Base-by-base conservation (phyloP, 2,113 vertebrate species). In the Turnix velox region DNA sequence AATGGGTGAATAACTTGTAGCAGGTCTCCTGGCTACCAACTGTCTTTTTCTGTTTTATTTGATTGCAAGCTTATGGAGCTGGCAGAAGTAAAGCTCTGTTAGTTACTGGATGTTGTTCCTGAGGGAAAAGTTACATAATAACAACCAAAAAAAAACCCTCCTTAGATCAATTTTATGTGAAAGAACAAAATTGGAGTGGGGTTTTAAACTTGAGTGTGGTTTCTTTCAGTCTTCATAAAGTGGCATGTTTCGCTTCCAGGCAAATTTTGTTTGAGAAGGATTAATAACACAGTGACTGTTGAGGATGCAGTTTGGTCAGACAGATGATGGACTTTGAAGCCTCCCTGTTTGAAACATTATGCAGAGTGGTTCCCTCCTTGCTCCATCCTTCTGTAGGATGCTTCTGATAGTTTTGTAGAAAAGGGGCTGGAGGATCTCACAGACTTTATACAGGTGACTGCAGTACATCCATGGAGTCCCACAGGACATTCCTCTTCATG, bases 141-240 rank as follows among this genome's bases (percentile, higher is more conserved):
- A 30, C 11, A 81, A 27, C 39, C 18, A 14, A 73, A 30, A 24
- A 28, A 14, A 3, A 25, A 9, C 1, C 0, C 0, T 5, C 43
- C 18, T 43, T 52, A 27, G 31, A 33, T 73, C 8, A 30, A 42
- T 77, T 73, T 67, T 31, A 35, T 28, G 30, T 54, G 58, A 48
- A 90, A 79, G 14, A 72, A 42, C 42, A 73, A 68, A 67, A 37
- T 33, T 39, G 22, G 12, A 58, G 24, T 58, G 13, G 39, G 40
- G n/a, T 59, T 90, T 79, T 49, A 55, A 65, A 63, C 27, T 35
- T 77, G 24, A 43, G 19, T 39, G 28, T 54, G n/a, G 14, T 77
- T 88, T 68, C 28, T 74, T 58, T 78, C 55, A 78, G 46, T 45
- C 30, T 78, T 63, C 61, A 63, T 27, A 27, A 76, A 58, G 30